Base-by-base conservation (phyloP, 2,797 vertebrate genomes). In the Anguilla anguilla region DNA sequence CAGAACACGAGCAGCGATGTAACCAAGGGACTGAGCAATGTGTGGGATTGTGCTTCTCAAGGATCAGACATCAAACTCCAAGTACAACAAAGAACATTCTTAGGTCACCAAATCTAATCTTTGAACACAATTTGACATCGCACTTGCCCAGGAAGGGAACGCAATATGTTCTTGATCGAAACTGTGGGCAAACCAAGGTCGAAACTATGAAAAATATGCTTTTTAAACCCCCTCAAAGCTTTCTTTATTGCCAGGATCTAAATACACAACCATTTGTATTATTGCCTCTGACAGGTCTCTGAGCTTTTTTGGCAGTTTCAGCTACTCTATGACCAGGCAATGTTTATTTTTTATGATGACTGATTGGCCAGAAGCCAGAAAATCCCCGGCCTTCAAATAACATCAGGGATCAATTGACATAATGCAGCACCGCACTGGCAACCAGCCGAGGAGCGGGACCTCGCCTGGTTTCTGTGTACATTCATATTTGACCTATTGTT, bases 371-470 rank as follows among this genome's bases (percentile, higher is more conserved):
- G 85, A 59, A 89, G 89, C 87, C 88, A 89, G 39, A 35, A 86
- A 88, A 86, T 90, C 87, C 91, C 89, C 85, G 55, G 82, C 84
- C 88, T 88, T 90, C 91, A 90, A 85, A 91, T 49, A 79, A 55
- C 88, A 91, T 90, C 85, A 87, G 39, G 61, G 74, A 64, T 84
- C 57, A 31, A 22, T 7, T 51, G 79, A 51, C 46, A 82, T 49
- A 25, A 82, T 51, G 19, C 79, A 79, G 35, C 79, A 6, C 77
- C 22, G 49, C 6, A 7, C 4, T 81, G 77, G 39, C 46, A 6
- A 15, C 31, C 35, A 19, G 72, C 31, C 13, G 15, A 46, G 46
- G 43, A 49, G 25, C 25, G 25, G 22, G 79, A 82, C 79, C 79
- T 39, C 4, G 46, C 28, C 43, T 51, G 79, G 22, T 51, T 51